Conservation (phyloP, 2,113 vertebrate species). For the Chiloscyllium plagiosum region DNA sequence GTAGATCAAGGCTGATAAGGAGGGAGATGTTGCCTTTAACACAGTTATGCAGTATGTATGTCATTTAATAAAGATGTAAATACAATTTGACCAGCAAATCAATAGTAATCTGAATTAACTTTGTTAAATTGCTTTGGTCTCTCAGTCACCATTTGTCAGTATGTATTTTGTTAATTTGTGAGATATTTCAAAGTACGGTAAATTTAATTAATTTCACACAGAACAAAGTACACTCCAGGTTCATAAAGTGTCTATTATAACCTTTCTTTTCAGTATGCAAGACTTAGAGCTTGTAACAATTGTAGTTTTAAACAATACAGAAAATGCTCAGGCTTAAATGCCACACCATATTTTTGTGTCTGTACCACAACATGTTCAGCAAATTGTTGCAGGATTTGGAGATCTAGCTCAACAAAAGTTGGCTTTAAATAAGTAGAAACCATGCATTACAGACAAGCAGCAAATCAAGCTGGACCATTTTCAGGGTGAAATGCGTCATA, state of each 20-base stretch:
- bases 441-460: background rate
- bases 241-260: background rate
- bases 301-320: background rate
- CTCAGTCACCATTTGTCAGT: no score
- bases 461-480: background rate
- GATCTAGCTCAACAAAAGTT: background rate
- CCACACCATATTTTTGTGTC: background rate
- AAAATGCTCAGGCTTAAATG: background rate
- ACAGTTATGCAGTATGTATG: no score
- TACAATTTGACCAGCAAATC: background rate
- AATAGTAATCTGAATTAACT: background rate
- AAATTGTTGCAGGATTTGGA: background rate
- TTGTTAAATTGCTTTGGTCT: background rate
- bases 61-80: background rate
- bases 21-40: background rate
- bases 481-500: background rate
- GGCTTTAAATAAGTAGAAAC: background rate
- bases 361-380: background rate
- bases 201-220: background rate
- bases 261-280: background rate
- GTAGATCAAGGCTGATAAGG: background rate
- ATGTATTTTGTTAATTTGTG: background rate
- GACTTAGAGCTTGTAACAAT: background rate
- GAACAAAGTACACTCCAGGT: background rate
- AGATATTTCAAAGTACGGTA: background rate